Conservation (phyloP, 2,888 invertebrate genomes). For the Panopea generosa region DNA sequence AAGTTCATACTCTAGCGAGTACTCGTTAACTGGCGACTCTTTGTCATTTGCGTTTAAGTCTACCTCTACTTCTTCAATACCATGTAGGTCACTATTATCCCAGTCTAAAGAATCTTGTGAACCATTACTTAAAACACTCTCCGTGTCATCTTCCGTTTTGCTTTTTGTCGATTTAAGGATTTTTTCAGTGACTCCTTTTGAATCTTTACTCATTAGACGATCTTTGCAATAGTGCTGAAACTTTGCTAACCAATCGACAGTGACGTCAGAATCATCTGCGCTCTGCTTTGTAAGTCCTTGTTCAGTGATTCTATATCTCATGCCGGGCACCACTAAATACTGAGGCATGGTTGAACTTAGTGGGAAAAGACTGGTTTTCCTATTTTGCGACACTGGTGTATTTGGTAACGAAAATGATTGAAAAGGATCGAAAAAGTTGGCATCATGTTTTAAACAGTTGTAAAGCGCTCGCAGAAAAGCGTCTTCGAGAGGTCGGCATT, state of each 20-base stretch:
- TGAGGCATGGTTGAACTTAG: slow-evolving; percentile 69
- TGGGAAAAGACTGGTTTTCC: slow-evolving; percentile 70
- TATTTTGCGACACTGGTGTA: slow-evolving; percentile 70
- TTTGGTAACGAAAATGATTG: slow-evolving; percentile 71
- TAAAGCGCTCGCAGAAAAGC: slow-evolving; percentile 75
- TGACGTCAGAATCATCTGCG: slow-evolving; percentile 63
- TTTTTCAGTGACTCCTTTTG: slow-evolving; percentile 72
- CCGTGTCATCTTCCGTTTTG: slow-evolving; percentile 61
- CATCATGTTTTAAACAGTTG: slow-evolving; percentile 77
- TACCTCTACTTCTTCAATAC: slow-evolving; percentile 69
- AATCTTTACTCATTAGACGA: slow-evolving; percentile 73
- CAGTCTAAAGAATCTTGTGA: slow-evolving; percentile 69
- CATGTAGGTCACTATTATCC: slow-evolving; percentile 69
- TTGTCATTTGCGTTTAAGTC: slow-evolving; percentile 64
- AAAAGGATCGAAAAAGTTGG: slow-evolving; percentile 73
- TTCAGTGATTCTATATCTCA: slow-evolving; percentile 65
- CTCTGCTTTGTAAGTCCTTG: slow-evolving; percentile 61
- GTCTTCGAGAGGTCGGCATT: slow-evolving; percentile 75
- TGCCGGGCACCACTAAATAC: slow-evolving; percentile 65
- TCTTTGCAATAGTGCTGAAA: slow-evolving; percentile 78
- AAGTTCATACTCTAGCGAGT: slow-evolving; percentile 75
- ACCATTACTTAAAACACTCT: slow-evolving; percentile 60
- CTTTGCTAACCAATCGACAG: slow-evolving; percentile 76
- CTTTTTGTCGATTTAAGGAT: slow-evolving; percentile 54
- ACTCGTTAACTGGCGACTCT: slow-evolving; percentile 71